These are phyloP conservation scores for Melitaea athalia DNA, from an alignment of 2,888 invertebrate species.

Conservation along the genomic window DNA sequence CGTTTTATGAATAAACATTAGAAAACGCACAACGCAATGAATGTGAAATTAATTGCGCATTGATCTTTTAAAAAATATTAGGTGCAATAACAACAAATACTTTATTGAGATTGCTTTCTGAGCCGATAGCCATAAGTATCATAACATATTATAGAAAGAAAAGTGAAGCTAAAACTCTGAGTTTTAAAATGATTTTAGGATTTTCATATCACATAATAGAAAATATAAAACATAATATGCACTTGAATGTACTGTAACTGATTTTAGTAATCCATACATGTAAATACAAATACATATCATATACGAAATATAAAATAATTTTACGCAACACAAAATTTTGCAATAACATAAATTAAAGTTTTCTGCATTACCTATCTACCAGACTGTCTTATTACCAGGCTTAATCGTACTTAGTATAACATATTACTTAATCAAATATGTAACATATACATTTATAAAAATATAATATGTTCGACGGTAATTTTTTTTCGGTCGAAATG, in stretches of 20 bases:
- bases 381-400: too few species aligned
- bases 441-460: not conserved
- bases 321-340: too few species aligned
- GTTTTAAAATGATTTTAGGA: too few species aligned
- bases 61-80: constrained; percentile 22
- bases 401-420: not conserved
- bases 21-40: constrained; percentile 30
- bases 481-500: not conserved
- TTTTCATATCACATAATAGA: too few species aligned
- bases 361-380: too few species aligned
- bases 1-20: constrained; percentile 34
- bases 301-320: too few species aligned
- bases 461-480: not conserved
- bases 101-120: not conserved
- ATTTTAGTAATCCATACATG: too few species aligned
- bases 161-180: not conserved
- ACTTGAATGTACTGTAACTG: too few species aligned
- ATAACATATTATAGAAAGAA: not conserved
- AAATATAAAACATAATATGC: too few species aligned
- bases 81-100: constrained; percentile 5
- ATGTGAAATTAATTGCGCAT: constrained; percentile 23
- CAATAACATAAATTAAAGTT: too few species aligned
- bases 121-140: not conserved
- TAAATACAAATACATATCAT: too few species aligned
- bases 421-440: constrained; percentile 2